Evolutionary conservation across 2,888 invertebrate species (phyloP).

Genomic region (Cordilura impudica): DNA sequence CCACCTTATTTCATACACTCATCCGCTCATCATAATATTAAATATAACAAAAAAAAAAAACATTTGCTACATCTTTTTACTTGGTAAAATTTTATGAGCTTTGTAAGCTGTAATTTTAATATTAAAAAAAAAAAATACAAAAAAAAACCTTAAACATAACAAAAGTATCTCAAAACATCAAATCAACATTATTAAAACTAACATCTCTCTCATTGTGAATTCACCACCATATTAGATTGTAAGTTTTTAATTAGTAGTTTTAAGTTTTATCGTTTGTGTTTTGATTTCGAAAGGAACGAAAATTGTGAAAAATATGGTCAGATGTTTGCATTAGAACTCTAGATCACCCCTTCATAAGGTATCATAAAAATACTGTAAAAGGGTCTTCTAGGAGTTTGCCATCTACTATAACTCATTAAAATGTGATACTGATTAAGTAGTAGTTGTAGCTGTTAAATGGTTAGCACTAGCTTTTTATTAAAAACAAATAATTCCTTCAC

Average conservation of each 20-base stretch:
- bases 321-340: conserved; percentile 61
- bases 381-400: conserved; percentile 55
- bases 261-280: conserved; percentile 62
- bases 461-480: conserved; percentile 62
- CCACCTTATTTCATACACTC: conserved; percentile 59
- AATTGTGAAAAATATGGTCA: conserved; percentile 63
- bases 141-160: not conserved
- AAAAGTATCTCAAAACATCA: conserved; percentile 45
- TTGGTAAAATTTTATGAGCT: conserved; percentile 28
- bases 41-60: not conserved
- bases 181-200: not conserved
- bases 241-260: conserved; percentile 53
- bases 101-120: conserved; percentile 39
- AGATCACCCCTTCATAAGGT: conserved; percentile 40
- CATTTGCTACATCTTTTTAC: conserved; percentile 31
- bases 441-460: conserved; percentile 61
- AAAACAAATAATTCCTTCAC: conserved; percentile 27
- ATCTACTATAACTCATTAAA: conserved; percentile 63
- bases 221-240: conserved; percentile 62
- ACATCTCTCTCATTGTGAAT: conserved; percentile 60
- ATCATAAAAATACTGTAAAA: not conserved
- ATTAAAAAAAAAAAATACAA: not conserved
- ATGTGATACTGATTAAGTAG: conserved; percentile 63
- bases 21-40: conserved; percentile 11
- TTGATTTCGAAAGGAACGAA: conserved; percentile 62